phyloP scores from a whole-genome alignment of 2,113 vertebrate genomes.

The human (Homo sapiens) region DNA sequence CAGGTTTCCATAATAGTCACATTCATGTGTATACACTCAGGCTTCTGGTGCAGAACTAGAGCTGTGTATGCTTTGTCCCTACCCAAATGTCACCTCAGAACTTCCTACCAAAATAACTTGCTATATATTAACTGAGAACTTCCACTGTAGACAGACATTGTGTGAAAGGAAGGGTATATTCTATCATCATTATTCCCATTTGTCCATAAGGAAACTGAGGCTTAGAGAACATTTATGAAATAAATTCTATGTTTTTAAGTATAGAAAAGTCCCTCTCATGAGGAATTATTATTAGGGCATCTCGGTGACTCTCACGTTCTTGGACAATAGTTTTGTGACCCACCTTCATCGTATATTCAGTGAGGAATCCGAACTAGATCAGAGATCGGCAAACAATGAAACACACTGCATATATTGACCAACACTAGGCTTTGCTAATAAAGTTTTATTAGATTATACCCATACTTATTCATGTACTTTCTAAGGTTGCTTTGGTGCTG shows the following conservation, averaged over 20 bases:
- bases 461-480: background rate
- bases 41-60: background rate
- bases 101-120: no score
- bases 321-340: background rate
- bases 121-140: background rate
- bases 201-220: background rate
- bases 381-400: background rate
- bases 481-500: background rate
- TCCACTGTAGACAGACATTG: background rate
- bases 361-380: background rate
- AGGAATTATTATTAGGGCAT: background rate
- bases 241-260: background rate
- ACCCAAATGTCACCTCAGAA: background rate
- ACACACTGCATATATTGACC: no score
- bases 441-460: background rate
- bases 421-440: background rate
- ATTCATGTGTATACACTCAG: accelerated
- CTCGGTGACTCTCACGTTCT: background rate
- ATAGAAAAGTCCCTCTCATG: background rate
- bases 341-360: background rate
- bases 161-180: background rate
- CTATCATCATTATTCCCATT: background rate
- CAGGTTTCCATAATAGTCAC: background rate
- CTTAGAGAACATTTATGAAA: background rate
- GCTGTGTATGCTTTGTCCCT: background rate